Evolutionary conservation across 2,888 invertebrate species (phyloP).

Genomic region (Melanotus villosus): DNA sequence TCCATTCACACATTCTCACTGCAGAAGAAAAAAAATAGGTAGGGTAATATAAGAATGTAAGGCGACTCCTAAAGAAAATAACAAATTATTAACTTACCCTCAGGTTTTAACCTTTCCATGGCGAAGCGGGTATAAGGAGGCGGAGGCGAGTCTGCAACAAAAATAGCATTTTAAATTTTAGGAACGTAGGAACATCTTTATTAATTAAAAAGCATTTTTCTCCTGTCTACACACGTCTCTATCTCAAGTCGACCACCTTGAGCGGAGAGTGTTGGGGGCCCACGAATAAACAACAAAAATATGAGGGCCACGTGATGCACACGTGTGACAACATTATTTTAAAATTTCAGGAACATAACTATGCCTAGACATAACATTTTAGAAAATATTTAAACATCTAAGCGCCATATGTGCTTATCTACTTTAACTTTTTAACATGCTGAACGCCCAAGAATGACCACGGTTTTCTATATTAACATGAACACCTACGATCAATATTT

Average conservation of each 20-base stretch:
- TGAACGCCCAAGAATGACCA: background rate
- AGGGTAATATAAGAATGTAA: no score
- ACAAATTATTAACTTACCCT: slow-evolving; percentile 82
- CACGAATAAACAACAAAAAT: slow-evolving; percentile 18
- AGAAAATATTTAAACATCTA: slow-evolving; percentile 35
- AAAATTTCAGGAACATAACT: slow-evolving; percentile 28
- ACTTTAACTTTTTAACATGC: background rate
- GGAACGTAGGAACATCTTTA: slow-evolving; percentile 6
- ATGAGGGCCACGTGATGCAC: slow-evolving; percentile 22
- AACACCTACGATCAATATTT: background rate
- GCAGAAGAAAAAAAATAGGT: no score
- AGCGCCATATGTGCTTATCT: slow-evolving; percentile 32
- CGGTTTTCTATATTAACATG: slow-evolving; percentile 9
- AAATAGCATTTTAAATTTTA: background rate
- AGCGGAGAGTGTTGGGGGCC: slow-evolving; percentile 1
- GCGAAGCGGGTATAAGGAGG: slow-evolving; percentile 86
- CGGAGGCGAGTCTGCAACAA: slow-evolving; percentile 81
- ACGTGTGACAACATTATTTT: slow-evolving; percentile 38
- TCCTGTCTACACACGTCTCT: background rate
- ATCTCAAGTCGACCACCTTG: slow-evolving; percentile 19
- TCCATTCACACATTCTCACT: no score
- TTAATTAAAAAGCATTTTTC: slow-evolving; percentile 13
- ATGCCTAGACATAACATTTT: slow-evolving; percentile 43
- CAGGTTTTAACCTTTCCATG: slow-evolving; percentile 81
- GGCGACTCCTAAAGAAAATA: no score